Percentiles rank a stretch among this genome's conserved stretches.
Conservation (phyloP, 2,113 vertebrate species). For the Propithecus coquereli region DNA sequence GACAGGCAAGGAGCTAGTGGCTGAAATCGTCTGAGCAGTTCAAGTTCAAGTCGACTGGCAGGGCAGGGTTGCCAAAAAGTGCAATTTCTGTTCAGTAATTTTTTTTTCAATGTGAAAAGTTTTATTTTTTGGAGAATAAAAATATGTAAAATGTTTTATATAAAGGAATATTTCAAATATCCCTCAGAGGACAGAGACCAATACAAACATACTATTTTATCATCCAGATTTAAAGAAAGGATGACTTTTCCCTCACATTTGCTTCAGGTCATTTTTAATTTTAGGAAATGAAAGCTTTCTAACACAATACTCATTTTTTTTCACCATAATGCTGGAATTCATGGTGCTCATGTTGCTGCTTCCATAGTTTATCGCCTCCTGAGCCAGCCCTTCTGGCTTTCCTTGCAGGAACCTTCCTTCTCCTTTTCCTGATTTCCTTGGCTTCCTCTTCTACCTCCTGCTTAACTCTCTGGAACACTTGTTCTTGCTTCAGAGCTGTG, state of each 20-base stretch:
- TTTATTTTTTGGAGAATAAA: background rate
- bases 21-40: background rate
- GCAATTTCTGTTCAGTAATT: background rate
- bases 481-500: background rate
- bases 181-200: background rate
- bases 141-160: background rate
- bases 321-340: background rate
- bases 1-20: background rate
- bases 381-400: background rate
- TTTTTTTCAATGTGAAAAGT: no score
- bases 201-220: background rate
- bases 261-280: background rate
- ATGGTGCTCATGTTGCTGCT: accelerated
- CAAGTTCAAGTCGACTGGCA: accelerated
- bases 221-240: background rate
- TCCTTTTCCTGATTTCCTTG: background rate
- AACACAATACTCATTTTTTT: background rate
- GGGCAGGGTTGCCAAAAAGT: no score
- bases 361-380: accelerated
- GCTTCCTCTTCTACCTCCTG: background rate
- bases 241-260: background rate
- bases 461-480: background rate
- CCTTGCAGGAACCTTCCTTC: accelerated
- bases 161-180: background rate
- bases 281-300: background rate